Base-by-base conservation (phyloP, 2,113 vertebrate genomes). In the Cyprinus carpio region DNA sequence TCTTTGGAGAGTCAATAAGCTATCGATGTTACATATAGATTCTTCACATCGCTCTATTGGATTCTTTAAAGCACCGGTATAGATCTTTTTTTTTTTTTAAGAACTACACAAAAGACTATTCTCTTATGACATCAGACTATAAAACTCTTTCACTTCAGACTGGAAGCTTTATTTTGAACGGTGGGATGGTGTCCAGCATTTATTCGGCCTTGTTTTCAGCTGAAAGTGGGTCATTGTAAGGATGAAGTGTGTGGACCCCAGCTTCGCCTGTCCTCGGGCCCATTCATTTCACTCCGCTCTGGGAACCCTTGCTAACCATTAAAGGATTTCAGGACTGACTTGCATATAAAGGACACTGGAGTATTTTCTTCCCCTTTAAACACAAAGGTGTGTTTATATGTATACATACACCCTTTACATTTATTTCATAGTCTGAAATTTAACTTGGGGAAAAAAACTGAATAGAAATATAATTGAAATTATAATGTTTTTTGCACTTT, bases 141-240 rank as follows among this genome's bases (percentile, higher is more conserved):
- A 77, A 6, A 34, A 77, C 18, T 6, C 27, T 54, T 27, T 51
- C 9, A 20, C 54, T 23, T 34, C 31, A 60, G 40, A 60, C 27
- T 62, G 34, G 71, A 64, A 27, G 51, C 69, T 23, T 29, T 49
- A 25, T 78, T 72, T 81, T 40, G 46, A 65, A 69, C 64, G 34
- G 51, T 27, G 49, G 46, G 54, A 79, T 29, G 34, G 81, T 49
- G 75, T 46, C 29, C 62, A 58, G 34, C 18, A 10, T 74, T 85
- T 76, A 72, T 80, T 88, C 37, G 46, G 84, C 15, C 37, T 25
- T 29, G 64, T 51, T 60, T 77, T 31, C 34, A 85, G 80, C 75
- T 3, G 58, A 83, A 88, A 88, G 34, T 86, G 76, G 81, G 81
- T 86, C 81, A 86, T 69, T 77, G 64, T 78, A 13, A 65, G 69